Percentiles rank a stretch among this genome's conserved stretches.
These are phyloP conservation scores for Pterostichus madidus DNA, from an alignment of 2,888 invertebrate species.

Conservation along the genomic window DNA sequence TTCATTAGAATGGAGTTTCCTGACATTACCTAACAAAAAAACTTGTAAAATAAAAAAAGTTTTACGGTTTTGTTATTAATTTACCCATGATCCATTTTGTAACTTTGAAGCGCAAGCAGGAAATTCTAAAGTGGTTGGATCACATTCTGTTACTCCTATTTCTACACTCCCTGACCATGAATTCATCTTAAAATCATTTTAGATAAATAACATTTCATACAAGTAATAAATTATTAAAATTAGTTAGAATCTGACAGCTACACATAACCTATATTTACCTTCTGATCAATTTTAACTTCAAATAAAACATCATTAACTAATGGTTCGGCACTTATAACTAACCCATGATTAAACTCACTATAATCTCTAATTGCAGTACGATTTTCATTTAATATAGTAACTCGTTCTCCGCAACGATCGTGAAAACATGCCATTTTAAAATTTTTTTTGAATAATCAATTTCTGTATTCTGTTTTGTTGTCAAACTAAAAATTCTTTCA, in stretches of 20 bases:
- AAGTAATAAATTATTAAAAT: conserved; percentile 22
- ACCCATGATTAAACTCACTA: conserved; percentile 92
- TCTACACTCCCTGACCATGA: conserved; percentile 89
- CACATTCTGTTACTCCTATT: conserved; percentile 86
- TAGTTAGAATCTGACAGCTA: background rate
- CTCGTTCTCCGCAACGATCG: conserved; percentile 90
- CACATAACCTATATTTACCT: conserved; percentile 80
- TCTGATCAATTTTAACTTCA: conserved; percentile 92
- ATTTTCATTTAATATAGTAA: conserved; percentile 90
- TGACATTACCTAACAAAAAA: conserved; percentile 85
- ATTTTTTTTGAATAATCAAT: conserved; percentile 61
- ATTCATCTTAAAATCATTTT: conserved; percentile 81
- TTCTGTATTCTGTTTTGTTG: conserved; percentile 62
- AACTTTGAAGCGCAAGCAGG: conserved; percentile 89
- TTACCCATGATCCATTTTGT: conserved; percentile 90
- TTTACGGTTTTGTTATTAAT: conserved; percentile 19
- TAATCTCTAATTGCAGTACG: conserved; percentile 89
- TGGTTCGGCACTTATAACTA: conserved; percentile 90
- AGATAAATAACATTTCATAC: background rate
- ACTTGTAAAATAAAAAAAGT: conserved; percentile 53
- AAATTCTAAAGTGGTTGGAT: conserved; percentile 84
- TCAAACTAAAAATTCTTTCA: conserved; percentile 46
- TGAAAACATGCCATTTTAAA: conserved; percentile 83
- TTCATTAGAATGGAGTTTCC: conserved; percentile 92
- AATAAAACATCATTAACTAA: conserved; percentile 90